Conservation (phyloP, 2,113 vertebrate species). For the Gymnarchus niloticus region DNA sequence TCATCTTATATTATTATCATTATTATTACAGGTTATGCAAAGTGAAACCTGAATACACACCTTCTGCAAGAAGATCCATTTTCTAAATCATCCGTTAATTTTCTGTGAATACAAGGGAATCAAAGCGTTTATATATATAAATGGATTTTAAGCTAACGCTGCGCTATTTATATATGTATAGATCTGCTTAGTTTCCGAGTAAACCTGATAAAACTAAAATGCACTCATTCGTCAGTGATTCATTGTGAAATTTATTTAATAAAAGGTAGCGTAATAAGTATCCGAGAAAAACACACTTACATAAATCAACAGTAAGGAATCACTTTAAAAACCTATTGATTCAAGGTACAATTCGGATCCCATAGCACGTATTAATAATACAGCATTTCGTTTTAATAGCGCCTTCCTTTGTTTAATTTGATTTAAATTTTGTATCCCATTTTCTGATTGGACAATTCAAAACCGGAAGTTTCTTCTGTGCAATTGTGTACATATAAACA, state of each 20-base stretch:
- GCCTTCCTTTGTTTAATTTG: not conserved
- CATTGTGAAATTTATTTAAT: not conserved
- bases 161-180: not conserved
- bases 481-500: not conserved
- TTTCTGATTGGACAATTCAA: not conserved
- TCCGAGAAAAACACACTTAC: not conserved
- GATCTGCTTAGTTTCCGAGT: too few relatives aligned
- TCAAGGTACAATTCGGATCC: not conserved
- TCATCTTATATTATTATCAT: too few relatives aligned
- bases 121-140: not conserved
- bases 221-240: not conserved
- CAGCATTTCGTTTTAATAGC: not conserved
- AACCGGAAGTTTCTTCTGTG: not conserved
- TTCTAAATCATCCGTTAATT: not conserved
- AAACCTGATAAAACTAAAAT: not conserved
- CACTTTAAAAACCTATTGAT: not conserved
- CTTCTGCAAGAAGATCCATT: constrained; percentile 9
- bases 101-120: not conserved
- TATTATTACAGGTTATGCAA: too few relatives aligned
- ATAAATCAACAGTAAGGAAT: not conserved
- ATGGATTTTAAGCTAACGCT: not conserved
- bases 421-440: not conserved
- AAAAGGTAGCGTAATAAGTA: not conserved
- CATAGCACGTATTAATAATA: not conserved
- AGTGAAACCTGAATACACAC: not conserved